Evolutionary conservation across 2,113 vertebrate species (phyloP), one percentile per base, ranked within the genome.

Genomic region (Terrapene triunguis): DNA sequence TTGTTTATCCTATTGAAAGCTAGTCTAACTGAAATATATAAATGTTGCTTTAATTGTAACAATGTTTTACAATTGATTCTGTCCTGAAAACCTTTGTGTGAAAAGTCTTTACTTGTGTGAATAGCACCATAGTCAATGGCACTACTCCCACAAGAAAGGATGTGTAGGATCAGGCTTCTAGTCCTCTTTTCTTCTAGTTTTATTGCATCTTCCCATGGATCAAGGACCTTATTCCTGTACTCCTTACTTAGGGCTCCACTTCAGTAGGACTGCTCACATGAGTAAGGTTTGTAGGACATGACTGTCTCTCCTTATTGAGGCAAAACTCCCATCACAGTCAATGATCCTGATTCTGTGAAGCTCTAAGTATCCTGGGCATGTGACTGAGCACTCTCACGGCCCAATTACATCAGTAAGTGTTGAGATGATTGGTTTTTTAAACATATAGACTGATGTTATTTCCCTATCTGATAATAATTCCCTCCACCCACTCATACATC

Each of bases 51-150:
- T 94, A 96, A 95, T 95, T 95, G 82, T 44, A 42, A 29, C 89
- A 94, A 94, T 96, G 94, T 94, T 96, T 97, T 97, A 93, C 69
- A 76, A 32, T 3, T n/a, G 5, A 25, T 13, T 87, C 85, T 53
- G 48, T 22, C 1, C 57, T 16, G 3, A 7, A 65, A 57, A 22
- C 13, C 19, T 32, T 83, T 32, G 76, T 50, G 65, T 54, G 8
- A 83, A 83, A n/a, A 87, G n/a, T 2, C 74, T n/a, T 51, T 1
- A 0, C 76, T 94, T 32, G 1, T 0, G 16, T 44, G 0, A 91
- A 81, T 3, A 79, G 59, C 3, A 0, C 57, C 44, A 12, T 9
- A 59, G n/a, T 38, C 65, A 38, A n/a, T 0, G 0, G 82, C 57
- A 4, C 42, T 38, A 1, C 83, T 87, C 38, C 0, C 29, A 47